These are phyloP conservation scores for Lathamus discolor DNA, from an alignment of 2,113 vertebrate genomes.

Conservation along the genomic window DNA sequence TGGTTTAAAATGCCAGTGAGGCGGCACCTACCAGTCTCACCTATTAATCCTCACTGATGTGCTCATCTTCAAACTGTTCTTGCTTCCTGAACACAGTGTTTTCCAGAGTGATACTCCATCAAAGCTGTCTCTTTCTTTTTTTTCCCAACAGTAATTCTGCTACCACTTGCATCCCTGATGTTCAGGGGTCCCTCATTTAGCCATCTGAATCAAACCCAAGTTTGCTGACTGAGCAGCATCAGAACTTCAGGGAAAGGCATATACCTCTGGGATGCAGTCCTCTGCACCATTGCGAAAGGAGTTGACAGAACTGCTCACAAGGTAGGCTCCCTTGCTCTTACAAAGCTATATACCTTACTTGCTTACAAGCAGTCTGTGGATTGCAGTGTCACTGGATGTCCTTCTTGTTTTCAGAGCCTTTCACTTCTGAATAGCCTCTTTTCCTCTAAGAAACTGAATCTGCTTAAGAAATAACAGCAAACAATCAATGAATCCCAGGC, in stretches of 20 bases:
- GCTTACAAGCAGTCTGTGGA: background rate
- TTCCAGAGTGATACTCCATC: background rate
- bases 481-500: background rate
- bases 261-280: background rate
- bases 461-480: background rate
- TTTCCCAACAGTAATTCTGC: background rate
- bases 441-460: background rate
- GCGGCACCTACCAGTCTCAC: background rate
- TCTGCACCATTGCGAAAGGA: background rate
- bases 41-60: background rate
- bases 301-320: background rate
- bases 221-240: background rate
- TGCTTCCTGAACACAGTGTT: background rate
- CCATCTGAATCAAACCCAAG: background rate
- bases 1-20: background rate
- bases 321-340: background rate
- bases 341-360: rapidly evolving
- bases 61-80: background rate
- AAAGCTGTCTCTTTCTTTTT: background rate
- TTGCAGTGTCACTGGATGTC: background rate
- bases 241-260: background rate
- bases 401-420: background rate
- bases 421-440: background rate
- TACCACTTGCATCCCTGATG: background rate
- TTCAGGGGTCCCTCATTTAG: background rate